Base-by-base conservation (phyloP, 2,113 vertebrate genomes). In the Gopherus evgoodei region DNA sequence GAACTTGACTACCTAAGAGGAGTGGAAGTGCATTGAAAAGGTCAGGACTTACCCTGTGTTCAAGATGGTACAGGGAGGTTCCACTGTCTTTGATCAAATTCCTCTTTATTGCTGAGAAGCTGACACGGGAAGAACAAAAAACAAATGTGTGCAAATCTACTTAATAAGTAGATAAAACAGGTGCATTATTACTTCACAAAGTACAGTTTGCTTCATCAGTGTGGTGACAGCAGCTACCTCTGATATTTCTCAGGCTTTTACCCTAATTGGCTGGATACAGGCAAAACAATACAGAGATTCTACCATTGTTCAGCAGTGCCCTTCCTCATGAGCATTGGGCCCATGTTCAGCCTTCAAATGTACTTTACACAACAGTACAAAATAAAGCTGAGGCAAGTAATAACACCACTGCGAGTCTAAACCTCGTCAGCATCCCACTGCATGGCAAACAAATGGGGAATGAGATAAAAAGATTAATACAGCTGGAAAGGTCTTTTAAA, bases 281-380 rank as follows among this genome's bases (percentile, higher is more conserved):
- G 35, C 57, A 90, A 95, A 83, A 38, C 69, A 82, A 56, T 50
- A 92, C 87, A 93, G 81, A 75, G 13, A 87, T 81, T 83, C 50
- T 19, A 4, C 53, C 86, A 76, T 52, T 91, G 54, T 94, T 95
- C 83, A 87, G 86, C 92, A 83, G 62, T 52, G 86, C 78, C 94
- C 82, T 92, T 95, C 83, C 87, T 93, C 82, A 94, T 96, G 96
- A 97, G 95, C 85, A 88, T 92, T 62, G 78, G 89, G 54, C 91
- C 93, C 93, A 91, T 94, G 93, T 97, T 96, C 95, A 94, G 78
- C 90, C 95, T 95, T 97, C 96, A 97, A 65, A 95, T 96, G 91
- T 88, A 91, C 93, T 93, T 91, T 82, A 81, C 38, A 75, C 52
- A 93, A 52, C 38, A 53, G 27, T 22, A 72, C 5, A 9, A 95